Evolutionary conservation across 2,888 invertebrate genomes (phyloP).

Genomic region (Drosophila meridionalis): DNA sequence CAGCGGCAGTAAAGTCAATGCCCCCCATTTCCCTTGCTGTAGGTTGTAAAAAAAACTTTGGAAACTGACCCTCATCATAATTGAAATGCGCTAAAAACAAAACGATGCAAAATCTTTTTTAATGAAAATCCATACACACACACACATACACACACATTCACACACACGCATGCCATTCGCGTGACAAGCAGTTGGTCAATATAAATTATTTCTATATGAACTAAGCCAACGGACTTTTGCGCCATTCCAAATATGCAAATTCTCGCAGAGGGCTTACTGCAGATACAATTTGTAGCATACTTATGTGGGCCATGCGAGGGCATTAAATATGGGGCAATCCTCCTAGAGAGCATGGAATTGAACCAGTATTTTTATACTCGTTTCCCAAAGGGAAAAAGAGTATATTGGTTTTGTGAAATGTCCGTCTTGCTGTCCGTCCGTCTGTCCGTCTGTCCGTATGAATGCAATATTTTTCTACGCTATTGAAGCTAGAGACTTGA

Average conservation of each 20-base stretch:
- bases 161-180: slow-evolving; percentile 27
- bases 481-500: too few relatives aligned
- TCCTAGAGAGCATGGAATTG: neutral
- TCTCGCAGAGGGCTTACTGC: slow-evolving; percentile 3
- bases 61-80: slow-evolving; percentile 70
- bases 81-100: slow-evolving; percentile 65
- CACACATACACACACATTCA: neutral
- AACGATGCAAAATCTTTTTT: slow-evolving; percentile 47
- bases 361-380: neutral
- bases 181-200: slow-evolving; percentile 34
- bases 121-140: slow-evolving; percentile 30
- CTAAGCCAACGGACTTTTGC: slow-evolving; percentile 31
- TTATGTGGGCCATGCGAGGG: neutral
- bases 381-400: too few relatives aligned
- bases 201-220: slow-evolving; percentile 34
- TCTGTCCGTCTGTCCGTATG: too few relatives aligned
- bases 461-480: too few relatives aligned
- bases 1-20: slow-evolving; percentile 64
- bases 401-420: too few relatives aligned
- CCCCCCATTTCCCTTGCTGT: slow-evolving; percentile 19
- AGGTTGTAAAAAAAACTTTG: slow-evolving; percentile 48
- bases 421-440: too few relatives aligned
- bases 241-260: slow-evolving; percentile 35
- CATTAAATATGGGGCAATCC: neutral
- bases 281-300: slow-evolving; percentile 22